Base-by-base conservation (phyloP, 2,797 vertebrate genomes). In the Arremon brunneinucha region DNA sequence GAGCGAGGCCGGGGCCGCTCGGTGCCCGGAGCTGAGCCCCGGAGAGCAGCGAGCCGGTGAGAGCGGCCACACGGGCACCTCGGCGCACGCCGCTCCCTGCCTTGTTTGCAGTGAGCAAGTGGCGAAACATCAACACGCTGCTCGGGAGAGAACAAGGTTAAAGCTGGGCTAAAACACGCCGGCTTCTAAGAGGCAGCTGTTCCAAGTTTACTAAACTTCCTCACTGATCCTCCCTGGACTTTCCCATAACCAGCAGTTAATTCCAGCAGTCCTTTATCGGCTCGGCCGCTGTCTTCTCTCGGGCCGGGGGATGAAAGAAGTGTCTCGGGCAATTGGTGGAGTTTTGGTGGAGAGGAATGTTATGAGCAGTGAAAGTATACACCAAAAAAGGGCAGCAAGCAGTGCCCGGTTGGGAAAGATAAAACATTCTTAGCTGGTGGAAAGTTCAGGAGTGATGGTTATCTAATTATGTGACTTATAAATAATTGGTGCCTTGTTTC, bases 201-300 rank as follows among this genome's bases (percentile, higher is more conserved):
- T 87, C 49, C 71, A 83, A 91, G 72, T 93, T 94, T 46, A 27
- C 14, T n/a, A 46, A 92, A 92, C 84, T 95, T 87, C 47, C 57
- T 26, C 28, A 3, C 37, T 24, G 81, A 41, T 28, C 56, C 43
- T 69, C 59, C 14, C 43, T 5, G 91, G 55, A 44, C 4, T 1
- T 46, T 63, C 44, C 83, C 68, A 6, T 3, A 28, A 11, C 32
- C 18, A 30, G 15, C 11, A 26, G 46, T 11, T 46, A 11, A 62
- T 56, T 57, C 24, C 77, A 34, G 0, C 0, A 39, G 24, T 44
- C 43, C 39, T 34, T 55, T 12, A 6, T 11, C 39, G 7, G 71
- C 87, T 62, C 77, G 53, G 81, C 39, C 47, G 23, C 77, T 12
- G 46, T 22, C 60, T 52, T 32, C 39, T 1, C 34, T 39, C 18